Evolutionary conservation across 2,113 vertebrate species (phyloP).

Genomic region (Myiagra hebetior): DNA sequence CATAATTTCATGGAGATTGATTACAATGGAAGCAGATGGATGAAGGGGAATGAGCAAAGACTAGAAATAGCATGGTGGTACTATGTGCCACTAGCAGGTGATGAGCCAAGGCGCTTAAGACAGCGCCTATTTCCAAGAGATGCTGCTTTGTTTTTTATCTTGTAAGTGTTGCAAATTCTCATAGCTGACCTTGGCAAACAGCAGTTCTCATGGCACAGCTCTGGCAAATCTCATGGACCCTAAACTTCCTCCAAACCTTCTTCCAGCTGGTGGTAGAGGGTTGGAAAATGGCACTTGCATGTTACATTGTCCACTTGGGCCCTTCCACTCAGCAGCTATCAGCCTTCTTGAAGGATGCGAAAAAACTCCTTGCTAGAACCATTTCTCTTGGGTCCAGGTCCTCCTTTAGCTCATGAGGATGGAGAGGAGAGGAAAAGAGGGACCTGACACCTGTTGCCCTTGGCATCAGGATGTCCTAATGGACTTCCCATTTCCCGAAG

Average conservation of each 20-base stretch:
- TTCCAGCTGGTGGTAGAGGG: background rate
- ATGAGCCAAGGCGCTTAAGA: background rate
- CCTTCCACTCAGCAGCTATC: background rate
- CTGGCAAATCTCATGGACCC: background rate
- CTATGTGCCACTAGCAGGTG: background rate
- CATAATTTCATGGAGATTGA: background rate
- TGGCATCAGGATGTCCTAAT: background rate
- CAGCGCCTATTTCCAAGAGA: background rate
- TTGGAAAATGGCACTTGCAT: background rate
- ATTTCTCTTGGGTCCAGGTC: background rate
- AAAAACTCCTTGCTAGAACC: background rate
- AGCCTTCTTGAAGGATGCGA: background rate
- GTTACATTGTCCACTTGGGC: background rate
- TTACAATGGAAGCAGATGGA: background rate
- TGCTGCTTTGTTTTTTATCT: background rate
- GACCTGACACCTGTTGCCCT: background rate
- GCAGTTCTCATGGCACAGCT: background rate
- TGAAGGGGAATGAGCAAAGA: background rate
- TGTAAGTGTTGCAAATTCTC: background rate
- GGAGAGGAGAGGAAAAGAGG: background rate
- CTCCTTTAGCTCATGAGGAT: background rate
- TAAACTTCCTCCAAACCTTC: background rate
- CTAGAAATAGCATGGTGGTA: background rate
- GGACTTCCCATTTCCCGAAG: background rate
- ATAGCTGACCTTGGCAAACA: background rate